Base-by-base conservation (phyloP, 2,113 vertebrate species). In the Gracilinanus agilis region DNA sequence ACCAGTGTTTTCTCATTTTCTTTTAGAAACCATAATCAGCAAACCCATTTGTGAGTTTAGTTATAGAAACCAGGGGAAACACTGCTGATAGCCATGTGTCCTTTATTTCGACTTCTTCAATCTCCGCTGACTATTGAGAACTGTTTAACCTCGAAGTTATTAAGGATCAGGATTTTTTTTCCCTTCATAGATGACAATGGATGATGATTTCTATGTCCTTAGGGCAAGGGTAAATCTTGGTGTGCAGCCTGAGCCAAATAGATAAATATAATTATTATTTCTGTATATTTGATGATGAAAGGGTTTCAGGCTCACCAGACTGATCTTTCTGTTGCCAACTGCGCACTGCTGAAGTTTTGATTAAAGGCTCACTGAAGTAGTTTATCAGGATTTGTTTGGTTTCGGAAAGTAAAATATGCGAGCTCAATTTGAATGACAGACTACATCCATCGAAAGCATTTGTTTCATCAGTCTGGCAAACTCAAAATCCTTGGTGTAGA, bases 301-400 rank as follows among this genome's bases (percentile, higher is more conserved):
- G 96, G 90, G 90, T 96, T 96, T 97, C 53, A 96, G 49, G 92
- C 94, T 91, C 67, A 91, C 88, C 92, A 95, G 97, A 95, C 94
- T 93, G 96, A 95, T 58, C 24, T 95, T 95, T 95, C 97, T 97
- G 95, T 96, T 91, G 89, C 94, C 1, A 0, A 96, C 94, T 97
- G 95, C n/a, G 67, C 96, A 93, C 96, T 97, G 96, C 94, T 88
- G 94, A 97, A 97, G 96, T 96, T 96, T 98, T 97, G 98, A 96
- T 98, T 97, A 98, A 98, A 98, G 96, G 92, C 97, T 96, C 94
- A 53, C 75, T 95, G 97, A 96, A 97, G 92, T 97, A 96, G 98
- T 98, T 98, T 96, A 97, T 98, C 98, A 97, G 96, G 93, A 96
- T 98, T 97, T 98, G 96, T 97, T 98, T 98, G 94, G 97, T 97